phyloP scores from a whole-genome alignment of 2,888 invertebrate genomes.

The Parnassius mnemosyne region DNA sequence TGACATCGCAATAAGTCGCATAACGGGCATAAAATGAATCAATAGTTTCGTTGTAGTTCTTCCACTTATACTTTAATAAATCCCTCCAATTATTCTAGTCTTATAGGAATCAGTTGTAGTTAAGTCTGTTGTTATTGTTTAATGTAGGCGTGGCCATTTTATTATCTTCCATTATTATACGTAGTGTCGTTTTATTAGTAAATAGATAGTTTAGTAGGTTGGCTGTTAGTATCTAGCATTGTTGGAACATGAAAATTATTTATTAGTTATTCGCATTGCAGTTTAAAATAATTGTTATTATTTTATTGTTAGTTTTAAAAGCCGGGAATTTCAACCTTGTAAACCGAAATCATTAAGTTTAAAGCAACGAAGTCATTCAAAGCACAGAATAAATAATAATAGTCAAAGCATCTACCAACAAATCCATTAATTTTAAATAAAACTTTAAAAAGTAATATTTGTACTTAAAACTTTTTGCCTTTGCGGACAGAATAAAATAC shows the following conservation, averaged over 20 bases:
- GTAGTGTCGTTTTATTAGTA: slow-evolving; percentile 63
- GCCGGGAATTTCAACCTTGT: no score
- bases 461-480: no score
- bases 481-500: no score
- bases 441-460: no score
- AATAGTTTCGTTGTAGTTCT: slow-evolving; percentile 43
- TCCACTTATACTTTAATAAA: slow-evolving; percentile 62
- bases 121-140: slow-evolving; percentile 62
- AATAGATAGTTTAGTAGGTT: slow-evolving; percentile 46
- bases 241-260: slow-evolving; percentile 14
- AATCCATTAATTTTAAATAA: no score
- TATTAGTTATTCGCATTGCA: no score
- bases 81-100: slow-evolving; percentile 70
- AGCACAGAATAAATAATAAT: no score
- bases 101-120: slow-evolving; percentile 40
- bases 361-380: no score
- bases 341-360: no score
- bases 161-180: slow-evolving; percentile 64
- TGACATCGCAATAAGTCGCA: background rate
- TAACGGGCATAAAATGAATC: background rate
- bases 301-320: no score
- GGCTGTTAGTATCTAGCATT: slow-evolving; percentile 34
- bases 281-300: no score
- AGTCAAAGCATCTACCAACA: no score
- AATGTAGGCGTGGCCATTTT: slow-evolving; percentile 68